Base-by-base conservation (phyloP, 2,888 invertebrate genomes). In the Stenodema calcarata region DNA sequence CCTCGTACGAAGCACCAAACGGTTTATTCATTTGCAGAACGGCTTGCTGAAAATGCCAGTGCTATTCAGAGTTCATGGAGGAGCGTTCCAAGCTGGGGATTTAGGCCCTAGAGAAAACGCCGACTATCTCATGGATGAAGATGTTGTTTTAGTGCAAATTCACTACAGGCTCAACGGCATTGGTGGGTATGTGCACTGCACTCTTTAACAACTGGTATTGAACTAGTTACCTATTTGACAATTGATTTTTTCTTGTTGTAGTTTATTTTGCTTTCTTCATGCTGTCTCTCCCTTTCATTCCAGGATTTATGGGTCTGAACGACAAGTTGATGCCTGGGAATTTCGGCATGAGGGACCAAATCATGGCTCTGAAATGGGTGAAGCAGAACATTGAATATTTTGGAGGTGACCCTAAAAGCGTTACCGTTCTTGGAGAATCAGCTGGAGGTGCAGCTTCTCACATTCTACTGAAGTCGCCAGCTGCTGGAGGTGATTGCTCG, bases 71-170 rank as follows among this genome's bases (percentile, higher is more conserved):
- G 35, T 87, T 11, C 88, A 88, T 79, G 88, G 88, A 11, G 88
- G 88, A 28, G 88, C 75, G 16, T 87, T 79, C 44, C 80, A 79
- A 23, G 42, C 23, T 30, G 87, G 87, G 9, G 3, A 0, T 4
- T 27, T 76, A 12, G 85, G 85, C 1, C 70, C 85, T 28, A 35
- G 69, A 44, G 44, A 79, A n/a, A 50, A 14, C 23, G 73, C 87
- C 1, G 73, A 78, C 12, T 85, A 69, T 41, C 47, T 87, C 23
- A 87, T 87, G 87, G 87, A 87, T 42, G 87, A 87, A 85, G 87
- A 87, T 50, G 70, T 87, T 16, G 75, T 87, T 27, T 85, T 87
- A 11, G 87, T 87, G 4, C 18, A 27, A 28, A 23, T 85, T 14
- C 73, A 78, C 12, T 87, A 85, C 70, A 42, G 87, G 23, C 2